Evolutionary conservation across 1,140 invertebrate species (phyloP), one percentile per base, ranked within the genome.

Genomic region (Drosophila kepulauana): DNA sequence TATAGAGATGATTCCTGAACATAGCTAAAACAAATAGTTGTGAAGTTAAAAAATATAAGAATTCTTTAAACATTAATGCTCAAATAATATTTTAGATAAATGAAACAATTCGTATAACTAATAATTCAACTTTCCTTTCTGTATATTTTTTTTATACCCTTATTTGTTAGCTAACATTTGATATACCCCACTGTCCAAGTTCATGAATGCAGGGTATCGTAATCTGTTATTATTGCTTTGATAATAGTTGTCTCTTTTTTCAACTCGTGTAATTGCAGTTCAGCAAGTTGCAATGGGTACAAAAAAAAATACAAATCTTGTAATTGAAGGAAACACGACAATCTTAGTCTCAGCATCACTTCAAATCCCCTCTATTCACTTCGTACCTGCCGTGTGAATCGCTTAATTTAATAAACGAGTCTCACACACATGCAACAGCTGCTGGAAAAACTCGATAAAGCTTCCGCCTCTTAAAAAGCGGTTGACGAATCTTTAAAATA

Each of bases 401-500:
- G 52, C 57, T 84, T 67, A 59, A 78, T 85, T 78, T 62, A 85
- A 81, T 78, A 86, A 85, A 63, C 68, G 68, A 61, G 63, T 76
- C 25, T 28, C 51, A 10, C 64, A 54, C 33, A 59, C 46, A 69
- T 38, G 38, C 68, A 70, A 70, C 67, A 66, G 63, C 63, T 79
- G 81, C 61, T 65, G 72, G 56, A 74, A 82, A 58, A 63, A 54
- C 15, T 51, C 41, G 35, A 15, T 49, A 33, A 75, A n/a, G 38
- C 77, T 87, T 87, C 82, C 82, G 82, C 64, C 84, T 87, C 62
- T 68, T 65, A 45, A 79, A 77, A 82, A 77, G 62, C 75, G 38
- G 52, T 70, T 72, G 41, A 58, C 69, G 61, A 76, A 52, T 77
- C 72, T 77, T 79, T 82, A 79, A 46, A 56, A 69, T 43, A 67